Percentiles rank a stretch among this genome's conserved stretches.
These are phyloP conservation scores for Sinella curviseta DNA, from an alignment of 1,140 invertebrate genomes.

Conservation along the genomic window DNA sequence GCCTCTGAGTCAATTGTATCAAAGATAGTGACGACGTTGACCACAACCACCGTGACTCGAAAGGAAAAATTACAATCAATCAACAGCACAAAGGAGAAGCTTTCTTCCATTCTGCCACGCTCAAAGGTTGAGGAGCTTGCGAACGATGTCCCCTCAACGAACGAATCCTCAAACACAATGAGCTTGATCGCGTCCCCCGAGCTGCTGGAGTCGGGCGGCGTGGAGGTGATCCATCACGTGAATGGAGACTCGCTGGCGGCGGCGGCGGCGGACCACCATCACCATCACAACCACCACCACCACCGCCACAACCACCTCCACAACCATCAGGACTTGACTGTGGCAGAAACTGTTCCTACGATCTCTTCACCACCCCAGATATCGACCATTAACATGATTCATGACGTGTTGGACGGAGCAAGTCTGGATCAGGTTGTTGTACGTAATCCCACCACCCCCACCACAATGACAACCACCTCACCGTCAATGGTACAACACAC, in stretches of 20 bases:
- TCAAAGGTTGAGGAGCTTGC: constrained; percentile 1
- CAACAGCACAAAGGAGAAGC: background rate
- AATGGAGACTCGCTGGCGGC: background rate
- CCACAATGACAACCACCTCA: background rate
- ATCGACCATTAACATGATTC: constrained; percentile 15
- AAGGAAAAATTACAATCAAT: background rate
- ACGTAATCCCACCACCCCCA: background rate
- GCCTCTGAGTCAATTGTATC: constrained; percentile 22
- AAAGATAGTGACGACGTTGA: constrained; percentile 31
- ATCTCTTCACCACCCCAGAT: constrained; percentile 12
- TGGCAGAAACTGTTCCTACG: background rate
- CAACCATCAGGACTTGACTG: background rate
- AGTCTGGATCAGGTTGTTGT: background rate
- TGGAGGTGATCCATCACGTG: background rate
- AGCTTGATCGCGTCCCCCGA: constrained; percentile 17
- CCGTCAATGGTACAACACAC: background rate
- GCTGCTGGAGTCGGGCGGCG: background rate
- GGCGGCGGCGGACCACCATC: too few relatives aligned
- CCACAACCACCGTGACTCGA: background rate
- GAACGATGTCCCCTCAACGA: constrained; percentile 6
- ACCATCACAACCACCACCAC: too few relatives aligned
- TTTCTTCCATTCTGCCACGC: constrained; percentile 24
- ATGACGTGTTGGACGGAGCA: background rate
- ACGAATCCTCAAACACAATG: constrained; percentile 22
- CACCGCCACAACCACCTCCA: too few relatives aligned